Base-by-base conservation (phyloP, 2,797 vertebrate genomes). In the Arrhamphus sclerolepis region DNA sequence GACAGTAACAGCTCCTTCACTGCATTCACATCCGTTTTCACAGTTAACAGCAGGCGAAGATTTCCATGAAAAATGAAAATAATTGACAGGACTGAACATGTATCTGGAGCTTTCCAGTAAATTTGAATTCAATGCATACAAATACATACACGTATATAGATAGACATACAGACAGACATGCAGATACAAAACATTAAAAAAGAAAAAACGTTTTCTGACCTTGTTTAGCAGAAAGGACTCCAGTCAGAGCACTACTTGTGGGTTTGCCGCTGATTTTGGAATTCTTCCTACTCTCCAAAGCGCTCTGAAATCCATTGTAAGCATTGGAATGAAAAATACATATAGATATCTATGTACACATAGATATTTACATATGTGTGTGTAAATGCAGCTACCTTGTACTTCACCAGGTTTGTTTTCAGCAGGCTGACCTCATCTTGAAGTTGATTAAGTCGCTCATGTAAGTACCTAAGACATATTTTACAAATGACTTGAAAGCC, bases 151-250 rank as follows among this genome's bases (percentile, higher is more conserved):
- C n/a, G n/a, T n/a, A n/a, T n/a, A n/a, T n/a, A n/a, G n/a, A n/a
- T n/a, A n/a, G n/a, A n/a, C n/a, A n/a, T n/a, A n/a, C n/a, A n/a
- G n/a, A n/a, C n/a, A n/a, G n/a, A n/a, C n/a, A n/a, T n/a, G n/a
- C n/a, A n/a, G n/a, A n/a, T 18, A 8, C n/a, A 20, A 43, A 20
- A 17, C 31, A 21, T 31, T 31, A 31, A n/a, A 24, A 46, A 61
- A 8, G 2, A 17, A 0, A 3, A 21, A 3, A 13, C 11, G 13
- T 10, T 7, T 9, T 39, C 77, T 70, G 41, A 98, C 97, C 98
- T 97, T 99, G 96, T 87, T 98, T 98, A 28, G 98, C 97, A 66
- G 98, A 98, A 40, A 99, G 94, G 22, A 99, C 95, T 21, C 97
- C 97, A 0, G 96, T 99, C 62, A 99, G 90, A 7, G 95, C 95